Evolutionary conservation across 1,140 invertebrate species (phyloP), one percentile per base, ranked within the genome.

Genomic region (Nephotettix cincticeps): DNA sequence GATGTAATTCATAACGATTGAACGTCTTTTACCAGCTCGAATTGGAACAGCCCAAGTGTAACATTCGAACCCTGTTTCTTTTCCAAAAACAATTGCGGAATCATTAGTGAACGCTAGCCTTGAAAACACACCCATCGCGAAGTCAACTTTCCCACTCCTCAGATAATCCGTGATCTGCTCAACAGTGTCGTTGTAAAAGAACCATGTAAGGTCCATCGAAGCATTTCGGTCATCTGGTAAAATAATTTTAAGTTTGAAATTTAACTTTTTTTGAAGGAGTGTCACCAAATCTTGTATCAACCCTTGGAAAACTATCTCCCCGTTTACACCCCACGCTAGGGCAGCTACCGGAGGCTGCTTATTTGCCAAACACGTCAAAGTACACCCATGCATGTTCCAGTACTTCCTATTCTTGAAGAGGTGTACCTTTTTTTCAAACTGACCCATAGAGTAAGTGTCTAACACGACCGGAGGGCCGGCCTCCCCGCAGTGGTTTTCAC

Each of bases 1-100:
- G 3, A 72, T 56, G 54, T 75, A 75, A 58, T 75, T 73, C 1
- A 70, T 47, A 54, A 71, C 56, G 0, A 61, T 25, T 17, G 51
- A 51, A 6, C 72, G 72, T n/a, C 29, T 29, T 0, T 45, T 69
- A 13, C 74, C 74, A 0, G 74, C 72, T 6, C 74, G 70, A 25
- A 71, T 73, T 1, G 74, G 74, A 0, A 75, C 72, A 1, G 72
- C 74, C 74, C 74, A 75, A 4, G 72, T 72, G 19, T 73, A 72
- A 43, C 74, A 75, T 40, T 75, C 74, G 23, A 75, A 68, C 6
- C 74, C 71, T 1, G 70, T 73, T 23, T 64, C 61, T 64, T 64
- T 64, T 25, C 61, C 61, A 32, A 64, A 64, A 1, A n/a, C 11
- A 30, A 64, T 64, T 4, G 28, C 27, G 9, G 61, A 32, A 19